A percentile compares a stretch with the other conserved stretches of the same genome.
Conservation (phyloP, 2,113 vertebrate species). For the Morphnarchus princeps region DNA sequence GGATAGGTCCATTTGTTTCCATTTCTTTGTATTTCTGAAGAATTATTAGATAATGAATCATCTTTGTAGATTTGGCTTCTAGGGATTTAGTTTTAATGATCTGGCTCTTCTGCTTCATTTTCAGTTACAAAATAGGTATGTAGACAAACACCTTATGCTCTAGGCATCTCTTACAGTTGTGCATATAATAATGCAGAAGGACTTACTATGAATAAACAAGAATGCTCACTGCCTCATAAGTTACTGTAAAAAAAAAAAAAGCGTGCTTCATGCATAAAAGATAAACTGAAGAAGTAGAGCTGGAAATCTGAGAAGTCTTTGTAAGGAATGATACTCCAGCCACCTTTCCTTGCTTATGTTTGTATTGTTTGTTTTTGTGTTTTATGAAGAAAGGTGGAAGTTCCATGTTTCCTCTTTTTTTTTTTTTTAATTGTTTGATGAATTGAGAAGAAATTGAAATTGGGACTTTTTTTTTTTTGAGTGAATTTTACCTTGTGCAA, state of each 20-base stretch:
- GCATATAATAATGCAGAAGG: neutral
- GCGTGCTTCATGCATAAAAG: neutral
- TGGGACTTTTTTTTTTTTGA: neutral
- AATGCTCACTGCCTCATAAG: neutral
- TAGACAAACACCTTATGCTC: neutral
- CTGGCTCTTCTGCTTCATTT: neutral
- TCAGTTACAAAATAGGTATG: neutral
- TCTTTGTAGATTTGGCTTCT: neutral
- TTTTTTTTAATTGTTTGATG: neutral
- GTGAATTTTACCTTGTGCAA: neutral
- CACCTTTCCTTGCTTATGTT: neutral
- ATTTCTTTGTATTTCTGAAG: neutral
- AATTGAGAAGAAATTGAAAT: neutral
- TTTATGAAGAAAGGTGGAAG: neutral
- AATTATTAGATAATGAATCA: neutral
- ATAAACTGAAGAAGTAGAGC: neutral
- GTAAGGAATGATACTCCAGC: neutral
- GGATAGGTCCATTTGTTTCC: neutral
- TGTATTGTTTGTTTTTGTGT: neutral
- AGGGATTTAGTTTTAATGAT: neutral
- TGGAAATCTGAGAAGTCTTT: neutral
- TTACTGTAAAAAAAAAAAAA: neutral
- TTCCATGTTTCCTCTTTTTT: rapidly evolving
- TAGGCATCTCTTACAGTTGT: neutral
- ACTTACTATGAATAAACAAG: neutral